A percentile compares a stretch with the other conserved stretches of the same genome.
These are phyloP conservation scores for Ceratotherium simum DNA, from an alignment of 2,113 vertebrate species.

Conservation along the genomic window DNA sequence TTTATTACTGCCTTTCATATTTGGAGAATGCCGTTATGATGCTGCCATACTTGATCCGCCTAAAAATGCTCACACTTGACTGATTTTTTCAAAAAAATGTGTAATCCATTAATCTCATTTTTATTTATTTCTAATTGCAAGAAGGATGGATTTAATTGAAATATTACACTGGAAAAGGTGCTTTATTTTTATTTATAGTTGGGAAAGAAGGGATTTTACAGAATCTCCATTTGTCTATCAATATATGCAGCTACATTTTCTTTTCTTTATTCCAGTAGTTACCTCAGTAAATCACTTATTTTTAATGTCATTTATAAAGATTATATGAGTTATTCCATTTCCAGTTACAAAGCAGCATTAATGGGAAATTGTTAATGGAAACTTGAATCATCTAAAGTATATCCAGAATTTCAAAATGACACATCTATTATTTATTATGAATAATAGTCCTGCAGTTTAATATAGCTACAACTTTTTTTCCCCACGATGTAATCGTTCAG, in stretches of 20 bases:
- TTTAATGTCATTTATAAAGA: constrained; percentile 53
- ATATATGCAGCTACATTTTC: not conserved
- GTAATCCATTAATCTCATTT: not conserved
- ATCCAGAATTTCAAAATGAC: constrained; percentile 63
- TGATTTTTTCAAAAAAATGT: not conserved
- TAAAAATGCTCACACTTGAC: not conserved
- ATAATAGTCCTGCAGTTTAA: not conserved
- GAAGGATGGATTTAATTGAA: not conserved
- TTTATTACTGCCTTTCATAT: not conserved
- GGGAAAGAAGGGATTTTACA: not conserved
- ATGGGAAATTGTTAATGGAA: constrained; percentile 63
- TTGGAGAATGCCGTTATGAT: not conserved
- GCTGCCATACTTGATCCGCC: not conserved
- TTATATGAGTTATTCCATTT: constrained; percentile 44
- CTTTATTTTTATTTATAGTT: constrained; percentile 47
- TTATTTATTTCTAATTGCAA: constrained; percentile 9
- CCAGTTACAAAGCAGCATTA: constrained; percentile 42
- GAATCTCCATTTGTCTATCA: not conserved
- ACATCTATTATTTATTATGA: constrained; percentile 59
- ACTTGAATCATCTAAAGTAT: constrained; percentile 57
- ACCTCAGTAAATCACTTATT: constrained; percentile 28
- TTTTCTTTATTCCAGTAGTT: constrained; percentile 44
- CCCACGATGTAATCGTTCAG: not conserved
- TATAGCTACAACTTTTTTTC: not conserved
- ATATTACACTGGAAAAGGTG: not conserved